These are phyloP conservation scores for Xyrauchen texanus DNA, from an alignment of 2,113 vertebrate genomes.

Conservation along the genomic window DNA sequence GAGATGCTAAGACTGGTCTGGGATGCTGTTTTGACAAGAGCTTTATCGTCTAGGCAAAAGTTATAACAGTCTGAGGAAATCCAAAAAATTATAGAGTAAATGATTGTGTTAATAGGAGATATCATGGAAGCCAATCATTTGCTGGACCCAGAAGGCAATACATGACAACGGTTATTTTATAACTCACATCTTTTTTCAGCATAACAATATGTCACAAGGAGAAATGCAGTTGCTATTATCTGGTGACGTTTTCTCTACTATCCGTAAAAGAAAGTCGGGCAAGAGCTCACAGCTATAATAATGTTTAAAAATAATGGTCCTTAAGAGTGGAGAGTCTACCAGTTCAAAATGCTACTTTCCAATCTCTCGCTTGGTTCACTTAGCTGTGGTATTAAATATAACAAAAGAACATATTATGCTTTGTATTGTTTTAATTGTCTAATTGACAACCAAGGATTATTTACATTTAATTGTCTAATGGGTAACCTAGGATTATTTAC, in stretches of 20 bases:
- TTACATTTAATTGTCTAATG: constrained; percentile 20
- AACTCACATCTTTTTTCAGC: constrained; percentile 28
- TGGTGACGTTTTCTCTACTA: too few species aligned
- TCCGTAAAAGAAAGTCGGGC: neutral
- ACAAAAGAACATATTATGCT: constrained; percentile 14
- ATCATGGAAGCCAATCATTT: constrained; percentile 42
- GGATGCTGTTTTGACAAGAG: constrained; percentile 12
- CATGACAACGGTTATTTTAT: constrained; percentile 47
- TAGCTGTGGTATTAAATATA: constrained; percentile 21
- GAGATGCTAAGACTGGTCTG: neutral
- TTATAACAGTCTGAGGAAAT: constrained; percentile 13
- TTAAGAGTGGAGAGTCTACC: constrained; percentile 13
- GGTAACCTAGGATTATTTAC: constrained; percentile 34
- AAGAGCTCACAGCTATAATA: neutral
- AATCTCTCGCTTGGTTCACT: neutral
- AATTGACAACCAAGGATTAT: constrained; percentile 12
- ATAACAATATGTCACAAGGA: constrained; percentile 29
- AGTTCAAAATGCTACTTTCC: neutral
- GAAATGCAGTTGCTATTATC: constrained; percentile 27
- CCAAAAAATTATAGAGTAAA: constrained; percentile 32
- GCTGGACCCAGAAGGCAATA: constrained; percentile 36
- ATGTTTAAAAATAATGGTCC: neutral
- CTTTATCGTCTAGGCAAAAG: constrained; percentile 19
- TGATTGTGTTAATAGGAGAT: constrained; percentile 40
- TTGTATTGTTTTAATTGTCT: constrained; percentile 8